These are phyloP conservation scores for Acanthoscelides obtectus DNA, from an alignment of 2,888 invertebrate species.

Conservation along the genomic window DNA sequence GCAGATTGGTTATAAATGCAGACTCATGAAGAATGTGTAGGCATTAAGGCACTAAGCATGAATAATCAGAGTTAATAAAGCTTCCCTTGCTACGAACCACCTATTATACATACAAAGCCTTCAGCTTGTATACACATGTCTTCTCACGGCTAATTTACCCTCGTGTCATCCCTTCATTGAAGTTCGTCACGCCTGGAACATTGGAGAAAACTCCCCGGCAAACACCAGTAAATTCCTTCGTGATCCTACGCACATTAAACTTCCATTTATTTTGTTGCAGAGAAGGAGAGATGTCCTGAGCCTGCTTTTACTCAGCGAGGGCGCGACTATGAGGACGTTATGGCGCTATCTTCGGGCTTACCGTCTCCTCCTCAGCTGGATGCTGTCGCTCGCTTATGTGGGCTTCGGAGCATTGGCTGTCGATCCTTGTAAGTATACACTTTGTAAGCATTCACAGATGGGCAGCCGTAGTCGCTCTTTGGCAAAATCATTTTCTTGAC, in stretches of 20 bases:
- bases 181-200: slow-evolving; percentile 5
- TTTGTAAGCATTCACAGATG: no score
- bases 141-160: neutral
- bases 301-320: slow-evolving; percentile 27
- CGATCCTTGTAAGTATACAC: slow-evolving; percentile 44
- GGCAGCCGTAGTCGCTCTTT: no score
- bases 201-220: slow-evolving; percentile 4
- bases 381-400: slow-evolving; percentile 14
- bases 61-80: no score
- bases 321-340: slow-evolving; percentile 32
- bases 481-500: no score
- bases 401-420: slow-evolving; percentile 25
- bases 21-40: no score
- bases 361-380: slow-evolving; percentile 25
- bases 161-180: neutral
- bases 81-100: no score
- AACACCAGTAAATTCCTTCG: neutral
- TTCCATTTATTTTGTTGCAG: slow-evolving; percentile 31
- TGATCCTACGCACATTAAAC: slow-evolving; percentile 1
- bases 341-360: slow-evolving; percentile 23
- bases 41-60: no score
- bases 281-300: slow-evolving; percentile 31
- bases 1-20: no score
- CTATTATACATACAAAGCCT: neutral
- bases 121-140: neutral